Conservation (phyloP, 2,113 vertebrate species). For the Promerops cafer region DNA sequence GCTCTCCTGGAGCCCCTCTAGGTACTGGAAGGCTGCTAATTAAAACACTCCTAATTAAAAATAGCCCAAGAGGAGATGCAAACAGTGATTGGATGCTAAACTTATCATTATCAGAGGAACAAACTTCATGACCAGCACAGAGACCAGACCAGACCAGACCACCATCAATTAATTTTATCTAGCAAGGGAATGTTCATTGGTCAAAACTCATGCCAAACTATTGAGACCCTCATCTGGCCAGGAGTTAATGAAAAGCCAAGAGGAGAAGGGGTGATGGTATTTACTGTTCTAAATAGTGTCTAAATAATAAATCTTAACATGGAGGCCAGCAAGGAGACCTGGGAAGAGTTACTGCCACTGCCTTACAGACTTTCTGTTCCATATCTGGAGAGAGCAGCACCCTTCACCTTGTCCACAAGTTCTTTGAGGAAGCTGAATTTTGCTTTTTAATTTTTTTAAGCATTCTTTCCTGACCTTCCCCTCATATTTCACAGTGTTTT, state of each 20-base stretch:
- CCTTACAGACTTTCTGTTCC: neutral
- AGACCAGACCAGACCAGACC: too few species aligned
- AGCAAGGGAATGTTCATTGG: neutral
- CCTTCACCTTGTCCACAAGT: neutral
- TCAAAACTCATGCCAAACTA: neutral
- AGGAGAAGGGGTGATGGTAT: neutral
- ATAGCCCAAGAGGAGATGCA: neutral
- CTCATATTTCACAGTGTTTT: neutral
- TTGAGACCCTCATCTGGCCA: neutral
- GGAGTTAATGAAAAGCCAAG: neutral
- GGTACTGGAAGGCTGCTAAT: neutral
- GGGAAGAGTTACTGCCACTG: neutral
- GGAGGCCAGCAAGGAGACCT: neutral
- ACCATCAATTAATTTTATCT: neutral
- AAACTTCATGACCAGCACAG: neutral
- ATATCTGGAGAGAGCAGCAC: neutral
- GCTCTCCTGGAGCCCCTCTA: neutral
- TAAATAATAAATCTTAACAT: neutral
- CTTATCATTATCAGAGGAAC: neutral
- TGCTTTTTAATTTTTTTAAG: neutral
- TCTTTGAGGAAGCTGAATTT: neutral
- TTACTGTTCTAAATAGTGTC: neutral
- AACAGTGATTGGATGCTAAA: neutral
- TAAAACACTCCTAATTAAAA: neutral
- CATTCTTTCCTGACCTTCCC: neutral